phyloP scores from a whole-genome alignment of 2,113 vertebrate species.

The Pachypanchax playfairii region DNA sequence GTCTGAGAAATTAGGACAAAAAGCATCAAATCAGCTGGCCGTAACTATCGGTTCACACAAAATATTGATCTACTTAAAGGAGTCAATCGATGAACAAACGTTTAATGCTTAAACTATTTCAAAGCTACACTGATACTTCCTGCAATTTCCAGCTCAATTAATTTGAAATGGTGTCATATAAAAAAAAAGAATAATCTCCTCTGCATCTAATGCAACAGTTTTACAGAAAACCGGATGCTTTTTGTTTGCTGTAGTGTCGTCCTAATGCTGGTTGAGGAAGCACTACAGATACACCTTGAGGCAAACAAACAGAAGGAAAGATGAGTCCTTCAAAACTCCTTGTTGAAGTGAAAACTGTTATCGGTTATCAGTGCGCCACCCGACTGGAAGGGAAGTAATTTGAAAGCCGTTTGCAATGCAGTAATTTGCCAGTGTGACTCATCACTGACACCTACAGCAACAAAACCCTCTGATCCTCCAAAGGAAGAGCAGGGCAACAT shows the following conservation, averaged over 20 bases:
- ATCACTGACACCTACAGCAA: conserved; percentile 80
- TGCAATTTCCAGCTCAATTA: conserved; percentile 16
- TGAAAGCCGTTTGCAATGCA: conserved; percentile 81
- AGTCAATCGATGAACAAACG: neutral
- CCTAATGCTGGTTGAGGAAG: conserved; percentile 18
- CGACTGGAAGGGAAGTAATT: conserved; percentile 82
- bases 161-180: neutral
- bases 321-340: conserved; percentile 80
- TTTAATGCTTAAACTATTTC: neutral
- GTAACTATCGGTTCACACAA: too few relatives aligned
- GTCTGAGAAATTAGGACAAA: too few relatives aligned
- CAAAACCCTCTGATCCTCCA: conserved; percentile 75
- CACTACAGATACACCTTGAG: conserved; percentile 38
- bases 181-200: neutral
- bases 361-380: conserved; percentile 79
- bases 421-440: conserved; percentile 84
- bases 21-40: too few relatives aligned
- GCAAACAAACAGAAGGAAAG: conserved; percentile 61
- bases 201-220: too few relatives aligned
- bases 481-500: conserved; percentile 68
- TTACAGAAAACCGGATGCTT: too few relatives aligned
- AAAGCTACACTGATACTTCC: neutral
- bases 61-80: too few relatives aligned
- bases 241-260: neutral
- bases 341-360: conserved; percentile 82